Evolutionary conservation across 2,797 vertebrate genomes (phyloP).

Genomic region (Channallabes apus): DNA sequence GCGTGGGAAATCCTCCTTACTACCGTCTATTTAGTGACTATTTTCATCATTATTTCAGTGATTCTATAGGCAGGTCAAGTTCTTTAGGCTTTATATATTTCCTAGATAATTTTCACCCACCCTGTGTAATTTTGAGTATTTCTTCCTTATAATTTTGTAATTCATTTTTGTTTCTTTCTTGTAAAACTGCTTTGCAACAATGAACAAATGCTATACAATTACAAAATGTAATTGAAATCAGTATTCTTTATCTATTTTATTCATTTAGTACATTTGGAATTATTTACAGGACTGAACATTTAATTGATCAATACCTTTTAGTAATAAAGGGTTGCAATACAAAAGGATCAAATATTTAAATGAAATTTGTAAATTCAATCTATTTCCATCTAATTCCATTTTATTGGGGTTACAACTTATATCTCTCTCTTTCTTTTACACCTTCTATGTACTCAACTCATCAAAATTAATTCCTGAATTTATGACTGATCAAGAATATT

Average conservation of each 20-base stretch:
- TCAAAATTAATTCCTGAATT: not conserved
- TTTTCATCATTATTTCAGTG: too few relatives aligned
- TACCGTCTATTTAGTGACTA: too few relatives aligned
- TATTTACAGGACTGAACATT: not conserved
- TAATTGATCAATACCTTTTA: not conserved
- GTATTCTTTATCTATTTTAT: not conserved
- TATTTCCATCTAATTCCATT: not conserved
- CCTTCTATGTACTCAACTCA: not conserved
- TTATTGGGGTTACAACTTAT: not conserved
- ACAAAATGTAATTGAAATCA: too few relatives aligned
- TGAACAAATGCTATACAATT: too few relatives aligned
- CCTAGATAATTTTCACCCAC: too few relatives aligned
- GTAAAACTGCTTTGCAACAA: too few relatives aligned
- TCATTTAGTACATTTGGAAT: not conserved
- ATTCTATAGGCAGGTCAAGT: too few relatives aligned
- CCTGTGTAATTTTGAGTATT: too few relatives aligned
- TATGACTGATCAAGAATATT: not conserved
- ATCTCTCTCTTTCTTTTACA: not conserved
- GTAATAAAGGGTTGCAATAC: not conserved
- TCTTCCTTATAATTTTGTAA: too few relatives aligned
- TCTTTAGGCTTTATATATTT: too few relatives aligned
- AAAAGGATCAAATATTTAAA: not conserved
- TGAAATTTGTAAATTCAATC: not conserved
- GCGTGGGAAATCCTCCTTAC: too few relatives aligned
- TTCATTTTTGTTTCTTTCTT: too few relatives aligned